Base-by-base conservation (phyloP, 1,140 invertebrate species). In the Rhopalosiphum maidis region DNA sequence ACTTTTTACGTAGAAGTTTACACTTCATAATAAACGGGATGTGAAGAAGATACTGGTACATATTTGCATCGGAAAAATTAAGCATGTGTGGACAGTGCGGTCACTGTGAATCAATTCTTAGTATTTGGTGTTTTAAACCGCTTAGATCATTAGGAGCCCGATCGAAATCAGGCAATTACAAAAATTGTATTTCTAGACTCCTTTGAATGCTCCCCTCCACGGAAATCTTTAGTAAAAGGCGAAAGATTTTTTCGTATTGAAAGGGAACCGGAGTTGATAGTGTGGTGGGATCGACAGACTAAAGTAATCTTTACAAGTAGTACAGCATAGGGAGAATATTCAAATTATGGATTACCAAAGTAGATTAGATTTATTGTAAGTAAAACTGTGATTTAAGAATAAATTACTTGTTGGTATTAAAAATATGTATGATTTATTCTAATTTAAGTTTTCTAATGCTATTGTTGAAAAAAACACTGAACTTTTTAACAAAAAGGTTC, bases 201-300 rank as follows among this genome's bases (percentile, higher is more conserved):
- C 90, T 91, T 91, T 68, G 55, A 77, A 2, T 91, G 90, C 55
- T 77, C 90, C 90, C 90, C 60, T 68, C 90, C 90, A 90, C 55
- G 55, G 55, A 91, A 91, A 91, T 91, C 90, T 91, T 91, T 90
- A 90, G 88, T 90, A 91, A 91, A 91, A 91, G 90, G 55, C 90
- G 55, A 91, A 91, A 91, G 90, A 77, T 77, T 91, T 91, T 55
- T 91, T 77, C 90, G 90, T 46, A 22, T 91, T 91, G 90, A 77
- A 37, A 48, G 90, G 90, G 90, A 77, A 68, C 55, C 90, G 90
- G 90, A 77, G 90, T 77, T 46, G 30, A n/a, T 1, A 1, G 3
- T 2, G 0, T 0, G 0, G 2, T 6, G 22, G 15, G 4, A 0
- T 46, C n/a, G 2, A 2, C 15, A 3, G 0, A 4, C 18, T 7